These are phyloP conservation scores for Arge pagana DNA, from an alignment of 2,888 invertebrate genomes.

Conservation along the genomic window DNA sequence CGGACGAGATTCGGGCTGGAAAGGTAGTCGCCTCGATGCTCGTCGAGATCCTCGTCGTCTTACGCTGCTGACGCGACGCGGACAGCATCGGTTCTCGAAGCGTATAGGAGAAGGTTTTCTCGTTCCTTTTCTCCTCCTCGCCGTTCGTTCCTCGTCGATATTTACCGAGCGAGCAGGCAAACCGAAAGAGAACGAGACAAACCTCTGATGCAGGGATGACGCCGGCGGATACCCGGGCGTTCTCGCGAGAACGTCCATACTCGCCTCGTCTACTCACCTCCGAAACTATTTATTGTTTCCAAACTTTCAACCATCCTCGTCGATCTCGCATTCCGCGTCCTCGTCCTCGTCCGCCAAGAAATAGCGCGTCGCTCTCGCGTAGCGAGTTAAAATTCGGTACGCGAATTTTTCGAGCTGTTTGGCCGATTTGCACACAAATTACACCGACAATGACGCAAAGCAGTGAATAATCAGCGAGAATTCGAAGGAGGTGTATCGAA, in stretches of 20 bases:
- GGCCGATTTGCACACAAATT: constrained; percentile 7
- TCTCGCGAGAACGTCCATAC: too few relatives aligned
- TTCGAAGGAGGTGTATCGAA: not conserved
- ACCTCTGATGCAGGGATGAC: too few relatives aligned
- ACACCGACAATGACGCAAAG: not conserved
- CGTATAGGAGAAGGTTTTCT: not conserved
- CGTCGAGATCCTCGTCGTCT: not conserved
- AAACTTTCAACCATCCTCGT: too few relatives aligned
- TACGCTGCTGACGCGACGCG: constrained; percentile 1
- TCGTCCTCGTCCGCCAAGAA: too few relatives aligned
- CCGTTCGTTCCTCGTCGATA: not conserved
- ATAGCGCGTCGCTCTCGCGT: too few relatives aligned
- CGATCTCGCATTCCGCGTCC: too few relatives aligned
- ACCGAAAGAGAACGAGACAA: not conserved
- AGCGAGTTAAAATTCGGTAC: constrained; percentile 2
- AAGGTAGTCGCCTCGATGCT: too few relatives aligned
- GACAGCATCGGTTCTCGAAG: not conserved
- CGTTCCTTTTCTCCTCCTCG: not conserved
- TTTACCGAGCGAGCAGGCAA: constrained; percentile 8
- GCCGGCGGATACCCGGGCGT: too few relatives aligned
- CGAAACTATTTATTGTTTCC: too few relatives aligned
- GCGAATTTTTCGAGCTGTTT: too few relatives aligned
- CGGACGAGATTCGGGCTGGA: too few relatives aligned
- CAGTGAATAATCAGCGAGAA: not conserved
- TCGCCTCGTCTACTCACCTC: too few relatives aligned